phyloP scores from a whole-genome alignment of 2,797 vertebrate species.

The Smutsia gigantea region DNA sequence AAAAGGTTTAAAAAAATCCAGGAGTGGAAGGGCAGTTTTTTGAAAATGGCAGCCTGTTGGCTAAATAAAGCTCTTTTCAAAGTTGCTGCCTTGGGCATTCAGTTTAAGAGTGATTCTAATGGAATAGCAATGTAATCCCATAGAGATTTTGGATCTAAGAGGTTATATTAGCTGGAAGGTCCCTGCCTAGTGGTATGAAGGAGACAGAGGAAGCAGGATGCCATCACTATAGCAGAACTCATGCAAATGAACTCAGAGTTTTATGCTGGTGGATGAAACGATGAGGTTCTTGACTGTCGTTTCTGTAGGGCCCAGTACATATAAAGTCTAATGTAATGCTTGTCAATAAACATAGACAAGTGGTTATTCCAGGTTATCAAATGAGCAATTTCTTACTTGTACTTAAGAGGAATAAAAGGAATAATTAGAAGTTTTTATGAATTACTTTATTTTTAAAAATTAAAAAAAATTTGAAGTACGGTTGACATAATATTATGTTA shows the following conservation, averaged over 20 bases:
- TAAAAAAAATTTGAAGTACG: too few species aligned
- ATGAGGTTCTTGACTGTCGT: not conserved
- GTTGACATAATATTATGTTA: too few species aligned
- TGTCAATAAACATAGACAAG: not conserved
- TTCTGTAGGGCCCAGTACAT: not conserved
- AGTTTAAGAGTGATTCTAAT: not conserved
- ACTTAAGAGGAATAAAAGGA: not conserved
- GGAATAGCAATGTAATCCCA: not conserved
- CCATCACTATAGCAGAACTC: not conserved
- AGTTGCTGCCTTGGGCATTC: not conserved
- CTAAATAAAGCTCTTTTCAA: not conserved
- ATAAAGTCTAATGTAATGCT: not conserved
- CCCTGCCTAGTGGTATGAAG: not conserved
- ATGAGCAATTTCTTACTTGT: conserved; percentile 23
- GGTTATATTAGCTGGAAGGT: not conserved
- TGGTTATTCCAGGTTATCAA: not conserved
- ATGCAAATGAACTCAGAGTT: too few species aligned
- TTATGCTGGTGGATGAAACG: not conserved
- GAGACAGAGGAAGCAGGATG: not conserved
- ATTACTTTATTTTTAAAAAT: not conserved
- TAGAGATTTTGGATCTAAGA: not conserved
- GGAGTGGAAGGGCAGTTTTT: not conserved
- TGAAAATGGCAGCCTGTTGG: not conserved
- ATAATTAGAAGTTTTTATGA: not conserved
- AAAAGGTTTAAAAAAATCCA: not conserved